Base-by-base conservation (phyloP, 2,888 invertebrate species). In the Hypomecis atomaria region DNA sequence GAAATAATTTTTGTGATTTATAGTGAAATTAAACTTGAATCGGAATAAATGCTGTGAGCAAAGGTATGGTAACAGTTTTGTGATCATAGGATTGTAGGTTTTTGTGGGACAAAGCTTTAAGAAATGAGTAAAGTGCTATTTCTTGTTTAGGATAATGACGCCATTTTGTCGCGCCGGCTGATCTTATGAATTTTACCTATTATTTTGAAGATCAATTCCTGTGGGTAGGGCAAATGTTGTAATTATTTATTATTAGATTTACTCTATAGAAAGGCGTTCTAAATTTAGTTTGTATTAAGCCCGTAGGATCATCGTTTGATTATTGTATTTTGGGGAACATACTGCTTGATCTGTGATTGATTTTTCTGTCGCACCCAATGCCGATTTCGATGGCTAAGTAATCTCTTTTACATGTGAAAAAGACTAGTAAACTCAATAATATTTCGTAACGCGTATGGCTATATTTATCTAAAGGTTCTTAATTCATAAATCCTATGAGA, bases 161-260 rank as follows among this genome's bases (percentile, higher is more conserved):
- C 92, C 92, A 92, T 92, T 90, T 92, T 92, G 92, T 92, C 83
- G 90, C 90, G 91, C 92, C 92, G 92, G 92, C 92, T 92, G 92
- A 92, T 92, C 86, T 67, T 78, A 76, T 67, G 83, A 87, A 85
- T 85, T 87, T 85, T 87, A 37, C 47, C 38, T 56, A 86, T 82
- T 86, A 87, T 86, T 88, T 88, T 86, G 72, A 23, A 78, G 78
- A 80, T 78, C 74, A 69, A 68, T 71, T 81, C 76, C 80, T 77
- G 77, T 76, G 75, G 77, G 75, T 82, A 82, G 81, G 72, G 75
- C 74, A 73, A 69, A 67, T 76, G 73, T 67, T 73, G 75, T 76
- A 77, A 74, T 75, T 72, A 73, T 75, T 75, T 76, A 75, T 70
- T 76, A 74, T 65, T 73, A 72, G 71, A 75, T 62, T 54, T 49